Evolutionary conservation across 2,888 invertebrate species (phyloP).

Genomic region (Drosophila glabriapex): DNA sequence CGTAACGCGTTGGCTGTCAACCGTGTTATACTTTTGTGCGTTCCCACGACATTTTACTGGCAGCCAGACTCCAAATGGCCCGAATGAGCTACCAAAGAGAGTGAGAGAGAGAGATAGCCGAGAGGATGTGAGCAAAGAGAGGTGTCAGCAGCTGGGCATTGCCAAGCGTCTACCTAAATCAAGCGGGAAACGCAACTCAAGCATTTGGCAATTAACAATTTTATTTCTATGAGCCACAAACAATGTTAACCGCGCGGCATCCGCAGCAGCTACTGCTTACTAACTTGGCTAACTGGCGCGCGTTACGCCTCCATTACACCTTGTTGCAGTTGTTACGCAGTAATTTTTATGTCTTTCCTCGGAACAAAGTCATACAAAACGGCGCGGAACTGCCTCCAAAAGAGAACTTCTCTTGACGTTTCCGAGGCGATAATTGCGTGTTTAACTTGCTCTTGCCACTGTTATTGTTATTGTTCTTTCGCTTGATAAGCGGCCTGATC

Average conservation of each 20-base stretch:
- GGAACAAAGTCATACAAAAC: conserved; percentile 84
- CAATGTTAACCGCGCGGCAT: conserved; percentile 65
- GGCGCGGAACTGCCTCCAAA: conserved; percentile 64
- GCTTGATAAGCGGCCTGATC: conserved; percentile 58
- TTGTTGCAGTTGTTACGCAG: conserved; percentile 83
- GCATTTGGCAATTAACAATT: conserved; percentile 80
- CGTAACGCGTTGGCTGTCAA: conserved; percentile 59
- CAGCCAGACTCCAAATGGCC: conserved; percentile 15
- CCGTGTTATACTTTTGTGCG: conserved; percentile 45
- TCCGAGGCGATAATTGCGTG: conserved; percentile 74
- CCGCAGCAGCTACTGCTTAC: not conserved
- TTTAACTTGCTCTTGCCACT: conserved; percentile 44
- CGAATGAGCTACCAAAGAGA: conserved; percentile 2
- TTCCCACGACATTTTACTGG: conserved; percentile 73
- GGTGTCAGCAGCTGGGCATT: conserved; percentile 29
- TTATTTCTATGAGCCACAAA: conserved; percentile 79
- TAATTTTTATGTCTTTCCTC: conserved; percentile 83
- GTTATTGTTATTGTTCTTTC: not conserved
- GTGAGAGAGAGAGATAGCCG: not conserved
- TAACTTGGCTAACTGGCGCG: conserved; percentile 47
- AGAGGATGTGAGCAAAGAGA: not conserved
- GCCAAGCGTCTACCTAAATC: conserved; percentile 51
- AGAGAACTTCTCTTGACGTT: conserved; percentile 42
- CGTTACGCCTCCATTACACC: conserved; percentile 81
- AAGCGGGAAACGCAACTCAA: conserved; percentile 69